These are phyloP conservation scores for Eristalinus sepulchralis DNA, from an alignment of 2,888 invertebrate species.

Conservation along the genomic window DNA sequence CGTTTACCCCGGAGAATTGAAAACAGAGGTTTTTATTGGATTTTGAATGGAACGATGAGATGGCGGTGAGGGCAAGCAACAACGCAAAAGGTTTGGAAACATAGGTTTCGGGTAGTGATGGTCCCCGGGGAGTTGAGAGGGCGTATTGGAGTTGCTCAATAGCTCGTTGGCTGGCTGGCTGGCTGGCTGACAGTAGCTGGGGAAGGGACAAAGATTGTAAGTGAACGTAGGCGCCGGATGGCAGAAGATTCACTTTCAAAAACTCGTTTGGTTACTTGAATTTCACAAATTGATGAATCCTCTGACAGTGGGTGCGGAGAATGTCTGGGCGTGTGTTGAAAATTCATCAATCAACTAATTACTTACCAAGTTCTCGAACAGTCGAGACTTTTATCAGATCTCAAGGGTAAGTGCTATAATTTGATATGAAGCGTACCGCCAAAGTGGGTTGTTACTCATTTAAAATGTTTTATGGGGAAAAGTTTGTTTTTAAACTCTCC, in stretches of 20 bases:
- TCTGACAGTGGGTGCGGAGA: not conserved
- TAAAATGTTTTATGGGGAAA: no score
- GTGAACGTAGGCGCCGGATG: not conserved
- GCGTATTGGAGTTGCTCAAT: not conserved
- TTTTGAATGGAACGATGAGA: conserved; percentile 8
- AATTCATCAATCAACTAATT: not conserved
- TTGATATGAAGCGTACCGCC: no score
- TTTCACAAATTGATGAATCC: not conserved
- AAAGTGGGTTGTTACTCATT: no score
- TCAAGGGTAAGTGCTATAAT: no score
- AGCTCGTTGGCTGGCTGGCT: no score
- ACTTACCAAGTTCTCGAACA: not conserved
- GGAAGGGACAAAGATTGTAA: not conserved
- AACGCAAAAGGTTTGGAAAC: not conserved
- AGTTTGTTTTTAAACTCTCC: no score
- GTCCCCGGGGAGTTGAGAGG: not conserved
- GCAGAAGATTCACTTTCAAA: not conserved
- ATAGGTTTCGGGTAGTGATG: not conserved
- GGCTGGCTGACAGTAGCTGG: not conserved
- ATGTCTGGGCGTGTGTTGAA: not conserved
- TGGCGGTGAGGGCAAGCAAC: not conserved
- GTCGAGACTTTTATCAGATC: no score
- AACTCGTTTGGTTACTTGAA: not conserved
- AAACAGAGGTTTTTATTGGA: conserved; percentile 31
- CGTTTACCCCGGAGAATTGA: conserved; percentile 17